Conservation (phyloP, 2,113 vertebrate genomes). For the Tetraodon nigroviridis region DNA sequence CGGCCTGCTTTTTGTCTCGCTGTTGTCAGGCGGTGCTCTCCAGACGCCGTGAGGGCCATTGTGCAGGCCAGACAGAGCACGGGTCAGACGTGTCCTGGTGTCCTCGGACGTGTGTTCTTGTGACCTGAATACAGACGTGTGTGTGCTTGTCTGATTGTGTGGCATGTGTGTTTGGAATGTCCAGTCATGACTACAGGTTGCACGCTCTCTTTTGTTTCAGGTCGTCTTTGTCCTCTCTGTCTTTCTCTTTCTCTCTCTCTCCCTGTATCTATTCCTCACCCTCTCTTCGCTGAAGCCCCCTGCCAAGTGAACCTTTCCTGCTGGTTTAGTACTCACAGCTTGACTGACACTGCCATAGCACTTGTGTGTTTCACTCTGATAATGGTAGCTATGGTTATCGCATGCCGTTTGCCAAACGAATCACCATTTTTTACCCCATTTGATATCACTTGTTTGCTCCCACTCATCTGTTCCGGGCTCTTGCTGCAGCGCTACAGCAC, state of each 20-base stretch:
- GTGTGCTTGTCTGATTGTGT: constrained; percentile 62
- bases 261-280: constrained; percentile 73
- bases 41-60: constrained; percentile 48
- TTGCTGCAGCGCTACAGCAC: constrained; percentile 70
- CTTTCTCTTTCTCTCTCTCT: constrained; percentile 72
- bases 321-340: constrained; percentile 73
- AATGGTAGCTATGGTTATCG: constrained; percentile 69
- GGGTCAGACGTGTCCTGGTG: constrained; percentile 56
- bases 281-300: constrained; percentile 72
- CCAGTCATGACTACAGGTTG: constrained; percentile 67
- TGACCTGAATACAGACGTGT: constrained; percentile 54
- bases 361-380: constrained; percentile 67
- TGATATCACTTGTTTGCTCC: constrained; percentile 40
- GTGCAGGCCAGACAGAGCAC: constrained; percentile 65
- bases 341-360: constrained; percentile 72
- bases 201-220: constrained; percentile 74
- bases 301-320: constrained; percentile 71
- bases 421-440: constrained; percentile 60
- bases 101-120: constrained; percentile 52
- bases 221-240: constrained; percentile 73
- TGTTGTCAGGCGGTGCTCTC: constrained; percentile 49
- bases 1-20: constrained; percentile 43
- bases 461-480: constrained; percentile 60
- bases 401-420: constrained; percentile 67
- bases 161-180: constrained; percentile 68